phyloP scores from a whole-genome alignment of 1,140 invertebrate species.

The Zaprionus capensis region DNA sequence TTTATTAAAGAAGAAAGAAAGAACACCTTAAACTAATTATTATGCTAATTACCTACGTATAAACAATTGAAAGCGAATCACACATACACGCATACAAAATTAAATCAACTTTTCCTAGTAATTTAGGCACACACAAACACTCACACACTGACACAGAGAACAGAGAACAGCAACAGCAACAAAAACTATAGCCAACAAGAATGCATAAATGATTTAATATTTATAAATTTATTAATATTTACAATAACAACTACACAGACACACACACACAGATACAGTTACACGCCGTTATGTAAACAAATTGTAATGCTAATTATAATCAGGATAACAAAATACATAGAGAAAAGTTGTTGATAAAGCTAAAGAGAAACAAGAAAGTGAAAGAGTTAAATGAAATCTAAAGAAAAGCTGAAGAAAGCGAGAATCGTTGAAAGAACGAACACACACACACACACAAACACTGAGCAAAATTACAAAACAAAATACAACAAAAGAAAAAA shows the following conservation, averaged over 20 bases:
- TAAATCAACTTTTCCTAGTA: conserved; percentile 61
- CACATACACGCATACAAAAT: conserved; percentile 22
- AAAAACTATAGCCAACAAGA: conserved; percentile 18
- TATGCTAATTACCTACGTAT: conserved; percentile 56
- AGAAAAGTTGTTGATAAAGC: conserved; percentile 53
- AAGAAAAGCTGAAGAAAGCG: neutral
- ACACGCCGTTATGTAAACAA: conserved; percentile 59
- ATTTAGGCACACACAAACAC: conserved; percentile 50
- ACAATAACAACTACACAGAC: conserved; percentile 39
- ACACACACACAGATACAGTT: conserved; percentile 24
- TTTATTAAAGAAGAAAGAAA: conserved; percentile 51
- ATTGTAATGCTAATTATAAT: conserved; percentile 61
- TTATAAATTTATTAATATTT: conserved; percentile 1
- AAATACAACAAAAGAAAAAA: conserved; percentile 16
- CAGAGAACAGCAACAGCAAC: conserved; percentile 11
- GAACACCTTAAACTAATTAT: conserved; percentile 65
- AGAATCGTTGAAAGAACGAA: conserved; percentile 3
- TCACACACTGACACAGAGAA: conserved; percentile 10
- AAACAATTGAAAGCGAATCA: conserved; percentile 50
- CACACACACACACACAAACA: conserved; percentile 17
- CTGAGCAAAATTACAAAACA: conserved; percentile 51
- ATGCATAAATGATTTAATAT: conserved; percentile 28
- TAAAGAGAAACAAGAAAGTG: conserved; percentile 42
- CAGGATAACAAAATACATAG: conserved; percentile 62
- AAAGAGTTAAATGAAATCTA: neutral